Evolutionary conservation across 2,888 invertebrate species (phyloP), one percentile per base, ranked within the genome.

Genomic region (Cynaeus angustus): DNA sequence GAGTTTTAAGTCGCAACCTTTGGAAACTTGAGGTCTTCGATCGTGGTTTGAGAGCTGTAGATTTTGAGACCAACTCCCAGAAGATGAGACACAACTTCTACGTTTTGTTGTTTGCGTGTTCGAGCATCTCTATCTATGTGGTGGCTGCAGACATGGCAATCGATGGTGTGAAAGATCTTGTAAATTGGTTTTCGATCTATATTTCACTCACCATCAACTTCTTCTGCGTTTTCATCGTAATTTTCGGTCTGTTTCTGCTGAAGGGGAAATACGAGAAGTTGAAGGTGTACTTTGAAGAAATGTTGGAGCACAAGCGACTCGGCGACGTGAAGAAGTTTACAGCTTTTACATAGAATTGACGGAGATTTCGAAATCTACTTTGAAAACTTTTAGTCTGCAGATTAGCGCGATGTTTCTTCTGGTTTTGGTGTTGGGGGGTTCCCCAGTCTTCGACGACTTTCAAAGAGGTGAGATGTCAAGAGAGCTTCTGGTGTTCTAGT

Each of bases 391-490:
- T 37, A 30, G 33, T 12, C 28, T 13, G 4, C 53, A 53, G 28
- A 53, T 53, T 9, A n/a, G 3, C 37, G 12, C 33, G 9, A 14
- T 53, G 53, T 37, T 33, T 26, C 37, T 53, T 7, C 12, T 53
- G 0, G 9, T 33, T 13, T 33, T 53, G 1, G n/a, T 37, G 4
- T 1, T 7, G 9, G 0, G 28, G 9, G 5, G 9, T 14, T 12
- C 5, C 37, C 5, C 14, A 37, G 9, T 37, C 38, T 4, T 28
- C 41, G 43, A 56, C 9, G 1, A 28, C 26, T 7, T 16, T 43
- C 12, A 56, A 26, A 41, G 56, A 56, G 41, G 56, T 56, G 21
- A 21, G 21, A 21, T 21, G 2, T 5, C 14, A 53, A 33, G 53
- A 30, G 30, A 43, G 8, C n/a, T n/a, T n/a, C n/a, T n/a, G n/a